Conservation (phyloP, 2,113 vertebrate genomes). For the Callopanchax toddi region DNA sequence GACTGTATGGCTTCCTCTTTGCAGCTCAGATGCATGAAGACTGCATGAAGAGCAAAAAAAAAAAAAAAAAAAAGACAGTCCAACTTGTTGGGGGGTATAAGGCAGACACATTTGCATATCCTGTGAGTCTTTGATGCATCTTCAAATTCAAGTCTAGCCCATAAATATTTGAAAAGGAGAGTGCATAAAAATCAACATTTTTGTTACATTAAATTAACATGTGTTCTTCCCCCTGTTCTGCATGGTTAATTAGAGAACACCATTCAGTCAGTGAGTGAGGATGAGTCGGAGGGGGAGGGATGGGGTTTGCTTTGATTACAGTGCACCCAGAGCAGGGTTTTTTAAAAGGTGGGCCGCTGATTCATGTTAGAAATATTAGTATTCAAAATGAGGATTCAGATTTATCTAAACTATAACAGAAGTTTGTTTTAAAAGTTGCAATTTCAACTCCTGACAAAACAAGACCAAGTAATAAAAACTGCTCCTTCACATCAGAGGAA, state of each 20-base stretch:
- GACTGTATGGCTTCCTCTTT: slow-evolving; percentile 55
- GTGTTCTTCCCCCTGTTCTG: slow-evolving; percentile 83
- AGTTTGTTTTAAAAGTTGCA: slow-evolving; percentile 3
- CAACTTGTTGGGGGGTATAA: slow-evolving; percentile 77
- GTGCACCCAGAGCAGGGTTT: slow-evolving; percentile 45
- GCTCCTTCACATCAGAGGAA: neutral
- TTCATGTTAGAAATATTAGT: slow-evolving; percentile 47
- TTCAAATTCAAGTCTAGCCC: slow-evolving; percentile 80
- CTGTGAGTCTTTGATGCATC: slow-evolving; percentile 82
- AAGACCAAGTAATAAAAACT: neutral
- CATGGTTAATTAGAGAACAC: slow-evolving; percentile 79
- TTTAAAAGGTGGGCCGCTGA: slow-evolving; percentile 64
- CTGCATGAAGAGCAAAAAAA: slow-evolving; percentile 37
- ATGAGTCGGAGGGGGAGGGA: slow-evolving; percentile 9
- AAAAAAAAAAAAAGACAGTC: slow-evolving; percentile 55
- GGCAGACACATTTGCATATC: slow-evolving; percentile 80
- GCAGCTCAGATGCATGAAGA: slow-evolving; percentile 32
- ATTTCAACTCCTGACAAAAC: slow-evolving; percentile 7
- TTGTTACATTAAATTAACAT: slow-evolving; percentile 89
- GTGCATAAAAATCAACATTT: slow-evolving; percentile 86
- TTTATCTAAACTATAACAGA: slow-evolving; percentile 12
- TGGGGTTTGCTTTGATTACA: slow-evolving; percentile 49
- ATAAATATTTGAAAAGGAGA: slow-evolving; percentile 85
- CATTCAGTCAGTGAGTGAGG: slow-evolving; percentile 72
- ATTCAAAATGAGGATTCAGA: slow-evolving; percentile 11